These are phyloP conservation scores for Galeopterus variegatus DNA, from an alignment of 2,113 vertebrate species.

Conservation along the genomic window DNA sequence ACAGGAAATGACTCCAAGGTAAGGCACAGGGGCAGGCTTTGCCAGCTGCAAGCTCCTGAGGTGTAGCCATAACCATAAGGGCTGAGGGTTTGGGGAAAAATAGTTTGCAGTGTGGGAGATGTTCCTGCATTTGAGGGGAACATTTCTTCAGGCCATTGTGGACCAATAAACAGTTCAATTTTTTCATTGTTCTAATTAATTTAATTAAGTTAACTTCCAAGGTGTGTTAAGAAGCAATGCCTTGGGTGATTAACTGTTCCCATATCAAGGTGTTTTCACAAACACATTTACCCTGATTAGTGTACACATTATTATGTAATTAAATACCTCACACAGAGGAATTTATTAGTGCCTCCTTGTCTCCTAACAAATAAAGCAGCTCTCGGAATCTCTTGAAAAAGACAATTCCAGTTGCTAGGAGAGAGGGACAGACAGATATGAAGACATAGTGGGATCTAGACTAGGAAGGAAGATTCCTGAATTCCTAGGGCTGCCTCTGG, in stretches of 20 bases:
- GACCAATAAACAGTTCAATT: conserved; percentile 92
- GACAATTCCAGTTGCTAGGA: conserved; percentile 82
- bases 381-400: conserved; percentile 89
- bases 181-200: conserved; percentile 93
- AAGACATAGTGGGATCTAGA: conserved; percentile 69
- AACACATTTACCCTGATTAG: conserved; percentile 94
- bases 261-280: conserved; percentile 94
- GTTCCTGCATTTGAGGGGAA: conserved; percentile 86
- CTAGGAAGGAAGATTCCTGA: not conserved
- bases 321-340: conserved; percentile 93
- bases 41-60: conserved; percentile 71
- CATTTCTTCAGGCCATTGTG: conserved; percentile 88
- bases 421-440: conserved; percentile 81
- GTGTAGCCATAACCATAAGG: conserved; percentile 77
- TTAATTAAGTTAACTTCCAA: conserved; percentile 94
- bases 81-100: conserved; percentile 58
- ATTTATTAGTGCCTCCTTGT: conserved; percentile 93
- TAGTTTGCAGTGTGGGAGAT: conserved; percentile 79
- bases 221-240: conserved; percentile 92
- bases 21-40: conserved; percentile 63
- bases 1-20: conserved; percentile 80
- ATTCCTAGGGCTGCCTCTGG: not conserved
- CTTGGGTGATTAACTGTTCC: conserved; percentile 94
- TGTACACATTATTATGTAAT: conserved; percentile 94
- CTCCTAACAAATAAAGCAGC: conserved; percentile 91